A percentile compares a stretch with the other conserved stretches of the same genome.
Evolutionary conservation across 2,113 vertebrate genomes (phyloP).

Genomic region (Oriolus oriolus): DNA sequence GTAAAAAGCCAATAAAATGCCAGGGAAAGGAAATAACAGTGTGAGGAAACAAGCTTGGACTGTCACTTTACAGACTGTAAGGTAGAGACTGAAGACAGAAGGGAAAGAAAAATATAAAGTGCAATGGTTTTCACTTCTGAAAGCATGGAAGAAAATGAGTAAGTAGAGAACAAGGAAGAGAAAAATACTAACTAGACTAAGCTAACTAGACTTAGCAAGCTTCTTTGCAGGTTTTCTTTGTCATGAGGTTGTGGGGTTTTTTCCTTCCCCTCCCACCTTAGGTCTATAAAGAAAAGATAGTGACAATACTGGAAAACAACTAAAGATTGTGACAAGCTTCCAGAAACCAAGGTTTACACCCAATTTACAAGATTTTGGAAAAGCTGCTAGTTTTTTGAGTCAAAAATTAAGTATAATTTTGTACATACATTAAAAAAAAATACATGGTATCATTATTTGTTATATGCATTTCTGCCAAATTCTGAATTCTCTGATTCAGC

Average conservation of each 20-base stretch:
- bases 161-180: neutral
- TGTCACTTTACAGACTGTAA: neutral
- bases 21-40: neutral
- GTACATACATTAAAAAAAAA: neutral
- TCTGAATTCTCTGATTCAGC: neutral
- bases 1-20: neutral
- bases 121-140: neutral
- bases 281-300: neutral
- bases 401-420: neutral
- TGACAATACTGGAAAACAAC: neutral
- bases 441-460: rapidly evolving
- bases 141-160: neutral
- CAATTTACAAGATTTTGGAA: neutral
- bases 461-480: neutral
- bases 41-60: neutral
- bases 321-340: neutral
- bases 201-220: neutral
- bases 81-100: neutral
- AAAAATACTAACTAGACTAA: neutral
- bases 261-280: neutral
- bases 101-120: neutral
- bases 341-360: neutral
- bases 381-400: neutral
- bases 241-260: rapidly evolving
- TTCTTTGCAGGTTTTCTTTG: neutral